Base-by-base conservation (phyloP, 2,888 invertebrate genomes). In the Xanthia togata region DNA sequence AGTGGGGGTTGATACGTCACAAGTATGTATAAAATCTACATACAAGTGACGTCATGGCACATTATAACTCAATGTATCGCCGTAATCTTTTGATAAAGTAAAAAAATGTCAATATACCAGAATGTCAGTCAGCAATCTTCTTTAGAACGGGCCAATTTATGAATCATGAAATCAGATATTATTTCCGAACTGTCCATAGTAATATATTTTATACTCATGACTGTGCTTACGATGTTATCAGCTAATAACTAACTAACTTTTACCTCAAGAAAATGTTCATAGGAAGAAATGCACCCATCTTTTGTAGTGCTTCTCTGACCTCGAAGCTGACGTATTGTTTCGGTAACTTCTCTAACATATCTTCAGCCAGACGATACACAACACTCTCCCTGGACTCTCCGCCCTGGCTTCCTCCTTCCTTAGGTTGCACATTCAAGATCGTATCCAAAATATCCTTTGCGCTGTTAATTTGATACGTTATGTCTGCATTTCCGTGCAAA, bases 381-480 rank as follows among this genome's bases (percentile, higher is more conserved):
- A 99, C 98, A 87, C 98, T 98, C 94, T 99, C 99, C 87, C 99
- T 97, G 0, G 99, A 98, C 96, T 99, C 99, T 0, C 99, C 99
- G 0, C 99, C 98, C 80, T 98, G 98, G 35, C 98, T 97, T 0
- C 98, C 99, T 11, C 99, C 98, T 96, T 99, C 99, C 92, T 99
- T 99, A 0, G 99, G 99, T 92, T 99, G 99, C n/a, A 99, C 99
- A 92, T 98, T 99, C 62, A 99, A 97, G 89, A 99, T 99, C 0
- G 99, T 99, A 91, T 99, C 99, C 90, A 99, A 97, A 91, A 99
- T 99, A 86, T 98, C 98, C 95, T 99, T 99, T 44, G 99, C 99
- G 65, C 99, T 99, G 92, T 99, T 99, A 83, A 99, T 99, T 95
- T 99, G 99, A 95, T 99, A 99, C 89, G 99, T 99, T 84, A 99